Conservation (phyloP, 1,140 invertebrate genomes). For the Metaphire vulgaris region DNA sequence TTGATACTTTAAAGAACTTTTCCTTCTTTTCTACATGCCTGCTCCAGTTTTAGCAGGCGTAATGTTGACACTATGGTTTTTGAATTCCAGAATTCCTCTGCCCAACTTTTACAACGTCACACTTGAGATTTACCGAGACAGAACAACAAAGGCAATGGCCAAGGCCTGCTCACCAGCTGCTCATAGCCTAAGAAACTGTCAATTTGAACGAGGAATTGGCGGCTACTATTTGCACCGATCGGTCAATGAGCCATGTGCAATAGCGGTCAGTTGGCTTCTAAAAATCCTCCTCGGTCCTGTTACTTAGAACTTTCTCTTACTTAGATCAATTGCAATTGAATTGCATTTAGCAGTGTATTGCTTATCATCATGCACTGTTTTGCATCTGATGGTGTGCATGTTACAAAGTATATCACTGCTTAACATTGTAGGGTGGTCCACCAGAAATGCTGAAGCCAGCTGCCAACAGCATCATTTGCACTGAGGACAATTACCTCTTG, state of each 20-base stretch:
- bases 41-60: no score
- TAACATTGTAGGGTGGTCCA: neutral
- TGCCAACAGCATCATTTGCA: neutral
- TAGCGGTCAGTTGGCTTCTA: neutral
- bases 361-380: neutral
- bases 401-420: neutral
- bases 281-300: neutral
- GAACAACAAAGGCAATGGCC: neutral
- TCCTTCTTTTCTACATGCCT: no score
- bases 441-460: neutral
- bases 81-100: slow-evolving; percentile 9
- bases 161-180: neutral
- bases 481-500: neutral
- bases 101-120: slow-evolving; percentile 15
- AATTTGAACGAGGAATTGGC: neutral
- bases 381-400: neutral
- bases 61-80: no score
- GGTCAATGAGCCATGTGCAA: neutral
- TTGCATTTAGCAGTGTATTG: neutral
- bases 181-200: neutral
- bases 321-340: neutral
- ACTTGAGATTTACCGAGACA: slow-evolving; percentile 5
- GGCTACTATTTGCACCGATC: neutral
- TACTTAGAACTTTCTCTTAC: neutral
- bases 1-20: no score